Base-by-base conservation (phyloP, 2,888 invertebrate genomes). In the Clistopyga incitator region DNA sequence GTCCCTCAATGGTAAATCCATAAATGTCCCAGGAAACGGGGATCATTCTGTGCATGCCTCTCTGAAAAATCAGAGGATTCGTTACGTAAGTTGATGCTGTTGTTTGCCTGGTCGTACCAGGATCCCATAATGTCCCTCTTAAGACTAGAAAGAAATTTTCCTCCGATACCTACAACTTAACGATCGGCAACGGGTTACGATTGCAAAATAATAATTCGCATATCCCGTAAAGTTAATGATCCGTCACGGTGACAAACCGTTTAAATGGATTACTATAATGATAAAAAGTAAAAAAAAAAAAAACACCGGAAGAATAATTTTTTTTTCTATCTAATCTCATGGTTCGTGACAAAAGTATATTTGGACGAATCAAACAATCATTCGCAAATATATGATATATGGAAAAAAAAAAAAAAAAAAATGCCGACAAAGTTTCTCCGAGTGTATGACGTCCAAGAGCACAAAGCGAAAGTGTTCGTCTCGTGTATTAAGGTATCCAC, bases 211-310 rank as follows among this genome's bases (percentile, higher is more conserved):
- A 82, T 71, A 42, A 67, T 64, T 71, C 38, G 42, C 54, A 54
- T 45, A 56, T 75, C 78, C 75, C 75, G 65, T 50, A 50, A 29
- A 54, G 29, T 70, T 71, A 76, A 79, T 65, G 79, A 71, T 56
- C 45, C 71, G 42, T 61, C 78, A 34, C 71, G 54, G 13, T 56
- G 54, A 42, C 42, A 71, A 71, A 71, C 23, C 29, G 20, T 54
- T 56, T 15, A 23, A 23, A 71, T 42, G 56, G 29, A 72, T 47
- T 20, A 50, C 42, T 38, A n/a, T 2, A 29, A 42, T 59, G 42
- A n/a, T 20, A 59, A 70, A 67, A 11, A 3, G 0, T 29, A 29
- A 42, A n/a, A n/a, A 47, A 23, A 20, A 29, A 38, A 23, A 47
- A 23, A 20, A 29, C 23, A 23, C 23, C 29, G 70, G 38, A 70